Percentiles rank a stretch among this genome's conserved stretches.
phyloP scores from a whole-genome alignment of 2,888 invertebrate species.

The Sialis lutaria region DNA sequence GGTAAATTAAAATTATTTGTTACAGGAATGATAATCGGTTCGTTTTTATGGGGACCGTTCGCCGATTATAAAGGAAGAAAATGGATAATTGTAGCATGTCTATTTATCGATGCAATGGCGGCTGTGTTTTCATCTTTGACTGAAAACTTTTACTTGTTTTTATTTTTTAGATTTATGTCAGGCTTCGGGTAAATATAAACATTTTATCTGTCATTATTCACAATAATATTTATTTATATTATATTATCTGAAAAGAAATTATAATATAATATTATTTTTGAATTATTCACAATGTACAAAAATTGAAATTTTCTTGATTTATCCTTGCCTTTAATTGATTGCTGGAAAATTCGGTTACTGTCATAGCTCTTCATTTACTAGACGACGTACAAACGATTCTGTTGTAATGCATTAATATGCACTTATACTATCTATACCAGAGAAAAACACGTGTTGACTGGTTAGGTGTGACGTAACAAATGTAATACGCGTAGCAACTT shows the following conservation, averaged over 20 bases:
- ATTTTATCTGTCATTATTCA: background rate
- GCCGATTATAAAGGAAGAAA: conserved; percentile 49
- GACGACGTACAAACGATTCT: too few relatives aligned
- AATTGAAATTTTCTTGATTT: too few relatives aligned
- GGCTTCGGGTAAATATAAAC: conserved; percentile 32
- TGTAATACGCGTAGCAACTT: too few relatives aligned
- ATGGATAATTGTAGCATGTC: conserved; percentile 42
- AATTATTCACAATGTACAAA: too few relatives aligned
- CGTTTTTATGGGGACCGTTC: conserved; percentile 53
- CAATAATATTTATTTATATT: background rate
- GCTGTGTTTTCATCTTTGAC: conserved; percentile 38
- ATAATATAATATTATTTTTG: background rate
- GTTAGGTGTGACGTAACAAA: too few relatives aligned
- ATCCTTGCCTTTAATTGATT: too few relatives aligned
- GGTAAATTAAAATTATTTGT: background rate
- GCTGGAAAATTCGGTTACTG: too few relatives aligned
- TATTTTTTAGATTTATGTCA: conserved; percentile 43
- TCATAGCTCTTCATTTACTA: too few relatives aligned
- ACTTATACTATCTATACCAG: too few relatives aligned
- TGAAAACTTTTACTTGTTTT: conserved; percentile 35
- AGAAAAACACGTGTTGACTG: too few relatives aligned
- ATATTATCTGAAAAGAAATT: background rate
- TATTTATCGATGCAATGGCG: conserved; percentile 37
- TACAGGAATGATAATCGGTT: conserved; percentile 47
- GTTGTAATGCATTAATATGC: too few relatives aligned